Evolutionary conservation across 2,113 vertebrate genomes (phyloP).

Genomic region (Limnothrissa miodon): DNA sequence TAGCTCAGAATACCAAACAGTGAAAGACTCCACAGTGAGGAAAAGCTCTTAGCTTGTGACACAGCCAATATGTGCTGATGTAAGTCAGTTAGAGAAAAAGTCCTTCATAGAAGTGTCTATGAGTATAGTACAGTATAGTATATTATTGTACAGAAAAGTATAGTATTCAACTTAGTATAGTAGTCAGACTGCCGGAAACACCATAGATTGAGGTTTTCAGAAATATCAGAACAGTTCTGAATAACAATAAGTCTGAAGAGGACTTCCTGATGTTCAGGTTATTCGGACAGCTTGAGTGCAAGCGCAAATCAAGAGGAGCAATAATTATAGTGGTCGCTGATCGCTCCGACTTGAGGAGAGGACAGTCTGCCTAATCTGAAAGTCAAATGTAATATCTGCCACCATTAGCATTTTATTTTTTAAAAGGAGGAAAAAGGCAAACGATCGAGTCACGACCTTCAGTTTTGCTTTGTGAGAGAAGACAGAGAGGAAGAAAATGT

Average conservation of each 20-base stretch:
- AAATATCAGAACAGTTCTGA: not conserved
- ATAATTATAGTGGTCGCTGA: not conserved
- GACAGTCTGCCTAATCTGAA: not conserved
- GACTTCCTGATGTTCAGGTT: not conserved
- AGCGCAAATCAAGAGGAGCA: not conserved
- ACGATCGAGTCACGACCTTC: not conserved
- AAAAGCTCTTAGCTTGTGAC: not conserved
- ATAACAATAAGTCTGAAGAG: not conserved
- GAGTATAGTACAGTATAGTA: too few relatives aligned
- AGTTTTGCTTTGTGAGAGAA: not conserved
- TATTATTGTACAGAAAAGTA: too few relatives aligned
- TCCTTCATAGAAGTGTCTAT: not conserved
- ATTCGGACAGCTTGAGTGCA: not conserved
- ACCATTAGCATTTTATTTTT: conserved; percentile 2
- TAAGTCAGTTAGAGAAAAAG: not conserved
- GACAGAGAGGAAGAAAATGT: not conserved
- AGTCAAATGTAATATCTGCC: not conserved
- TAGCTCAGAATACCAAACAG: not conserved
- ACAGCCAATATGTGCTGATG: not conserved
- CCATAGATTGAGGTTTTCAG: too few relatives aligned
- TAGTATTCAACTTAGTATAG: too few relatives aligned
- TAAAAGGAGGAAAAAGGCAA: not conserved
- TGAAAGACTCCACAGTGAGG: not conserved
- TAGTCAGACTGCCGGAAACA: too few relatives aligned
- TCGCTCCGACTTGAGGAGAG: not conserved